Evolutionary conservation across 1,140 invertebrate species (phyloP), one percentile per base, ranked within the genome.

Genomic region (Hestina assimilis): DNA sequence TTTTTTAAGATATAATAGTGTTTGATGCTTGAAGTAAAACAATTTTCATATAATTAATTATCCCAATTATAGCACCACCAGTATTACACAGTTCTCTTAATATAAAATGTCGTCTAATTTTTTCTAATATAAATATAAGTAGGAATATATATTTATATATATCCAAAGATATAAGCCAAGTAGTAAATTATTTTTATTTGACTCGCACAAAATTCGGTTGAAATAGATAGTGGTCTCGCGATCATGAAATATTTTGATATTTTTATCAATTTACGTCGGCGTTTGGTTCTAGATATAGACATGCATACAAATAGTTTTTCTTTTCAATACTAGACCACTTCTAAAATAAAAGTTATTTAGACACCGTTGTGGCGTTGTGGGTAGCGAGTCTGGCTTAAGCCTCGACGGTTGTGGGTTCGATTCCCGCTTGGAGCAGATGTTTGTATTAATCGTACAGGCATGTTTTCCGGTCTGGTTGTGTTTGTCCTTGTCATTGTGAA

Each of bases 111-210:
- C 17, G 1, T 33, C 12, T 15, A 17, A 17, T 7, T 3, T 19
- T 20, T 35, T 20, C 7, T 19, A 19, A 29, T 42, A 28, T 42
- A 42, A 42, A 41, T 17, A 28, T 42, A 28, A 41, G n/a, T n/a
- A n/a, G n/a, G n/a, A n/a, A 26, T 51, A 41, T 24, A 17, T 17
- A 8, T 48, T 21, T 20, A 53, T 3, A 21, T 47, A 17, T 17
- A 26, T 19, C 23, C 31, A 21, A 24, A 52, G 24, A 52, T 24
- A 48, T 42, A 33, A 47, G 8, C 43, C 4, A 31, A 48, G 23
- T 20, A 24, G 31, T 59, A 59, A 59, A 59, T 53, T 48, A 53
- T 17, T 53, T 59, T 59, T 59, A 59, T 59, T 59, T 42, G 42
- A 53, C 43, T 52, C 23, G 19, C 26, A 53, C 41, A 53, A 41